Percentiles rank a stretch among this genome's conserved stretches.
phyloP scores from a whole-genome alignment of 1,140 invertebrate genomes.

The Orchesella cincta region DNA sequence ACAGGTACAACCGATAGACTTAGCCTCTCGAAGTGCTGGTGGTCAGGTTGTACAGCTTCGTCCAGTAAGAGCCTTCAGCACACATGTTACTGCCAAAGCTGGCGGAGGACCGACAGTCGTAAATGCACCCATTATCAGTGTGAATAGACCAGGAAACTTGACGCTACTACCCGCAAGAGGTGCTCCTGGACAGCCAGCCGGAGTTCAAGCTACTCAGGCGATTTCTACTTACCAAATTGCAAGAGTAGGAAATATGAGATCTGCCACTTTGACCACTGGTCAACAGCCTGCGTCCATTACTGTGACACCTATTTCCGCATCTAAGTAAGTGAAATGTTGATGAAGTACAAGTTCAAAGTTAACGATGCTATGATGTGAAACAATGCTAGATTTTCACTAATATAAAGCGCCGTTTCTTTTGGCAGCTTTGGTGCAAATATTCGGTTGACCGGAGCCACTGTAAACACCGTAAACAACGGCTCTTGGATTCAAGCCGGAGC shows the following conservation, averaged over 20 bases:
- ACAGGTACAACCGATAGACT: conserved; percentile 44
- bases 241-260: conserved; percentile 32
- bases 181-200: conserved; percentile 13
- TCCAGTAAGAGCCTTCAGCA: conserved; percentile 43
- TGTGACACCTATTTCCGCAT: conserved; percentile 48
- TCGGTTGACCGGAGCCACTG: conserved; percentile 34
- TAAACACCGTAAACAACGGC: conserved; percentile 50
- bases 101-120: conserved; percentile 2
- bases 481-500: conserved; percentile 46
- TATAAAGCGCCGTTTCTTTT: neutral
- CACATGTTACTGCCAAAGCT: neutral
- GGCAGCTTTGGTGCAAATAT: conserved; percentile 30
- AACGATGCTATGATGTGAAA: too few species aligned
- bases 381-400: neutral
- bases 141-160: conserved; percentile 44
- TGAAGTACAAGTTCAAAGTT: neutral
- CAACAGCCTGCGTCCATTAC: conserved; percentile 47
- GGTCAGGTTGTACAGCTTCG: conserved; percentile 45
- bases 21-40: conserved; percentile 38
- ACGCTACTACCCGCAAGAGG: conserved; percentile 47
- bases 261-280: conserved; percentile 23
- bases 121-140: conserved; percentile 42
- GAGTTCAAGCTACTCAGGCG: conserved; percentile 22
- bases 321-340: conserved; percentile 40
- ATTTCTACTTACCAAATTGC: conserved; percentile 48